Conservation (phyloP, 2,888 invertebrate species). For the Omphaloscelis lunosa region DNA sequence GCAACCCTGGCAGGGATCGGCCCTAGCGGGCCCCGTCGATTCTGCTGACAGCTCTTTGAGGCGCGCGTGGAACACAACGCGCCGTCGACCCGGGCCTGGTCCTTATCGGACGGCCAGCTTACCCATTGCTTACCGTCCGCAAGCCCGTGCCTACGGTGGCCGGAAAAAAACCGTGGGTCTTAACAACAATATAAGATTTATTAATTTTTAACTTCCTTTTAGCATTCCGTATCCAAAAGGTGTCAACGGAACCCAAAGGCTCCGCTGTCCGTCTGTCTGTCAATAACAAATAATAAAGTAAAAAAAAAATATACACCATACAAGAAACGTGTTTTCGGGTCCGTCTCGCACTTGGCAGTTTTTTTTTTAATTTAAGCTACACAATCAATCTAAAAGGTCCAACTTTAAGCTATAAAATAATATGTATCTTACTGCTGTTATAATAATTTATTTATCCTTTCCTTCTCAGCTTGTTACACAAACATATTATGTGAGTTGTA, state of each 20-base stretch:
- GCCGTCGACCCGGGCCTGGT: no score
- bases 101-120: no score
- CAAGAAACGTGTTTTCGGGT: not conserved
- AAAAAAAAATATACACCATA: not conserved
- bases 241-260: not conserved
- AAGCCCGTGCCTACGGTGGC: no score
- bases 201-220: not conserved
- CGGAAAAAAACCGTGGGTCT: not conserved
- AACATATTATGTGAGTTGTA: constrained; percentile 18
- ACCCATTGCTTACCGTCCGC: no score
- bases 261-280: not conserved
- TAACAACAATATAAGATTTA: not conserved
- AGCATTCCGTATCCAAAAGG: not conserved
- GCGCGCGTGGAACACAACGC: no score
- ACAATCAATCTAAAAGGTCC: not conserved
- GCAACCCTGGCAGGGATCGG: no score
- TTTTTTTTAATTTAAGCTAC: not conserved
- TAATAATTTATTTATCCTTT: not conserved
- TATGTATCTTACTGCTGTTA: not conserved
- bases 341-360: not conserved
- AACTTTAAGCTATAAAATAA: not conserved
- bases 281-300: not conserved
- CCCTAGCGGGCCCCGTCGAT: no score
- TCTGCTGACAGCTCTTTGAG: no score
- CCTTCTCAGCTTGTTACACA: constrained; percentile 28